Conservation (phyloP, 1,140 invertebrate genomes). For the Dryas iulia region DNA sequence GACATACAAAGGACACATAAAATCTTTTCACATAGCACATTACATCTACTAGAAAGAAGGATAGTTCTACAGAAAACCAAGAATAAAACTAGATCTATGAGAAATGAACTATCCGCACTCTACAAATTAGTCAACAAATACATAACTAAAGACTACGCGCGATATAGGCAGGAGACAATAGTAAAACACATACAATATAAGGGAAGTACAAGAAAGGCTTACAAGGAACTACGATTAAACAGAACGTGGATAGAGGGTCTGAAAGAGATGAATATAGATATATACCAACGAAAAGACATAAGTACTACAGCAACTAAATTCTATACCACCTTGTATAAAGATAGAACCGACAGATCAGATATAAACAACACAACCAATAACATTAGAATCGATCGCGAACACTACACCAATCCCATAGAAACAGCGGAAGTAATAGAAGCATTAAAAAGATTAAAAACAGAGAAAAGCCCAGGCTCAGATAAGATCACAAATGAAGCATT, state of each 20-base stretch:
- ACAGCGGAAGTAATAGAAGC: too few species aligned
- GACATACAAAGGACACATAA: slow-evolving; percentile 10
- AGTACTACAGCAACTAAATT: slow-evolving; percentile 14
- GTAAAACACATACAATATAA: slow-evolving; percentile 17
- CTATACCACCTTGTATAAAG: slow-evolving; percentile 11
- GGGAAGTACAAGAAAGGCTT: slow-evolving; percentile 31
- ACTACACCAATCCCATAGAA: too few species aligned
- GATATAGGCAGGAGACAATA: slow-evolving; percentile 11
- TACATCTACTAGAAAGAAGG: slow-evolving; percentile 23
- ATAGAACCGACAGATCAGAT: too few species aligned
- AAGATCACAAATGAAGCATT: too few species aligned
- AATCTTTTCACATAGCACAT: slow-evolving; percentile 10
- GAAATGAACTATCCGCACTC: slow-evolving; percentile 28
- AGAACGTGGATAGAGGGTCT: slow-evolving; percentile 29
- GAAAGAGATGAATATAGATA: neutral
- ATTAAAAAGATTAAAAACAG: too few species aligned
- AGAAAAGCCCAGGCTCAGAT: too few species aligned
- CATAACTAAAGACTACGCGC: slow-evolving; percentile 30
- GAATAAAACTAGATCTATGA: slow-evolving; percentile 25
- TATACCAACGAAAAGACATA: slow-evolving; percentile 15
- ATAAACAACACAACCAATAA: too few species aligned
- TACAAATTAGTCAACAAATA: slow-evolving; percentile 31
- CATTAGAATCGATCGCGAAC: too few species aligned
- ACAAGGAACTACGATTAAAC: too few species aligned
- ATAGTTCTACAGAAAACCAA: slow-evolving; percentile 18